A percentile compares a stretch with the other conserved stretches of the same genome.
These are phyloP conservation scores for Theropithecus gelada DNA, from an alignment of 2,113 vertebrate genomes.

Conservation along the genomic window DNA sequence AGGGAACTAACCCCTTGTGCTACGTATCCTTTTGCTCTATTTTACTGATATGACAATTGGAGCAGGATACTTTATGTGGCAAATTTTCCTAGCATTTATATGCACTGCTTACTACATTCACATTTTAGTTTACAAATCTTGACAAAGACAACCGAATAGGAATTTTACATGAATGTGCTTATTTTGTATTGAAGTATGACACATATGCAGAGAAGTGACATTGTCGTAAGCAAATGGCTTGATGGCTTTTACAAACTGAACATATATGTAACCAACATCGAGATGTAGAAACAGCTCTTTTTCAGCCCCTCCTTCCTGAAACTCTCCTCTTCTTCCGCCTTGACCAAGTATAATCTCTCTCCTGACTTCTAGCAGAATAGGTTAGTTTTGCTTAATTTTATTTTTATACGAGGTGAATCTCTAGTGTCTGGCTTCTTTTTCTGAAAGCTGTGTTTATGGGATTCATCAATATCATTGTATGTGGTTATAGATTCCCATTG, in stretches of 20 bases:
- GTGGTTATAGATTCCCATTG: background rate
- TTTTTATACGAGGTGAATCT: background rate
- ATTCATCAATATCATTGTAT: background rate
- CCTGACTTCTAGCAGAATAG: background rate
- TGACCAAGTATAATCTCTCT: background rate
- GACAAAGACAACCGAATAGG: background rate
- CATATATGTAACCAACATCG: background rate
- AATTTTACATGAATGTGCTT: background rate
- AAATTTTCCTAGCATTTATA: slow-evolving; percentile 55
- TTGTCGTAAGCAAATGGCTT: background rate
- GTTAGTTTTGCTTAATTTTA: background rate
- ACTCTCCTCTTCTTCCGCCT: background rate
- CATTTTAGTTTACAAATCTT: slow-evolving; percentile 36
- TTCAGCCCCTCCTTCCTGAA: background rate
- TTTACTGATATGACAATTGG: slow-evolving; percentile 46
- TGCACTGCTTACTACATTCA: background rate
- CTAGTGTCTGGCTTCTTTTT: background rate
- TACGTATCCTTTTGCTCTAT: slow-evolving; percentile 60
- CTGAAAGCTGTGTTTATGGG: background rate
- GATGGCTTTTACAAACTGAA: background rate
- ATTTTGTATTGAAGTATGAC: background rate
- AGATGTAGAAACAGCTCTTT: background rate
- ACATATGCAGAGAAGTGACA: background rate
- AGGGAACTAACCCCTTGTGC: slow-evolving; percentile 57
- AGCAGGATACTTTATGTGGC: slow-evolving; percentile 56